phyloP scores from a whole-genome alignment of 2,888 invertebrate species.

The Panopea generosa region DNA sequence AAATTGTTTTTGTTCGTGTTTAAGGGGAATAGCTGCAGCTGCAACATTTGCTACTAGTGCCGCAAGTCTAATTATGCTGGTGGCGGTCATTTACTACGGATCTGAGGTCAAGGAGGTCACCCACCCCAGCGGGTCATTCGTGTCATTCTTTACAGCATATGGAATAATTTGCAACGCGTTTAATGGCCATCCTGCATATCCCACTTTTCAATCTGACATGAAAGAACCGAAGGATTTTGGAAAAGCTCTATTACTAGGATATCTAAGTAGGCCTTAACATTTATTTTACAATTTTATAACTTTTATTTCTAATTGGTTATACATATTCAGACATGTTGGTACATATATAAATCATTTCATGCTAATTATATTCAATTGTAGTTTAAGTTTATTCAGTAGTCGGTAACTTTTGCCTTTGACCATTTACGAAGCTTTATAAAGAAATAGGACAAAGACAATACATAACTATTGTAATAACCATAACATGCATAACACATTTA shows the following conservation, averaged over 20 bases:
- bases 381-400: no score
- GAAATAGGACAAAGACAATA: no score
- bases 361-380: no score
- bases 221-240: conserved; percentile 90
- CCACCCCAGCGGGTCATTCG: conserved; percentile 82
- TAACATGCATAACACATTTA: no score
- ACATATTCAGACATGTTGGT: not conserved
- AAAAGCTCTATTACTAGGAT: conserved; percentile 90
- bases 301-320: no score
- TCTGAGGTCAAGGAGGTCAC: conserved; percentile 36
- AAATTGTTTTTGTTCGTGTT: conserved; percentile 44
- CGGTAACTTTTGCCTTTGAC: no score
- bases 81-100: conserved; percentile 88
- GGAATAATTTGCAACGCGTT: conserved; percentile 90
- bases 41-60: conserved; percentile 88
- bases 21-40: conserved; percentile 88
- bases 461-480: no score
- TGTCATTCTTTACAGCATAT: conserved; percentile 89
- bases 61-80: conserved; percentile 89
- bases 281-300: no score
- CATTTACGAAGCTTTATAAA: no score
- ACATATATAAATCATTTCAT: not conserved
- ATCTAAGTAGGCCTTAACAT: conserved; percentile 88
- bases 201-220: conserved; percentile 97
- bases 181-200: conserved; percentile 90